A percentile compares a stretch with the other conserved stretches of the same genome.
These are phyloP conservation scores for Apostichopus leukothele DNA, from an alignment of 53 echinoderm and acorn worm genomes.

Conservation along the genomic window DNA sequence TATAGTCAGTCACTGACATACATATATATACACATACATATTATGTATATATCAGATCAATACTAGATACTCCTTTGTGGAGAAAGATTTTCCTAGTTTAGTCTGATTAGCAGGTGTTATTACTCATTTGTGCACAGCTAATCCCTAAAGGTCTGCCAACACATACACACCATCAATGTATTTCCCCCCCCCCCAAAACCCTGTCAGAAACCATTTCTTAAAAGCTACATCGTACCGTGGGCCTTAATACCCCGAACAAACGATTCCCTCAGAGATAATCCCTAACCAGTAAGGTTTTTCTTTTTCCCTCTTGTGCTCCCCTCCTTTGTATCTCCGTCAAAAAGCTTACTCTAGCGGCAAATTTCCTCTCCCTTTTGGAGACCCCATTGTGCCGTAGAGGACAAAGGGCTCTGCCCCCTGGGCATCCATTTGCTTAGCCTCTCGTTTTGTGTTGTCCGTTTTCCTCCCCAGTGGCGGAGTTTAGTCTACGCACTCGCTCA, in stretches of 20 bases:
- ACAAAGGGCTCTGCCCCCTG: constrained; percentile 13
- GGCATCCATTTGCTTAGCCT: constrained; percentile 16
- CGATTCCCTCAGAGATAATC: constrained; percentile 22
- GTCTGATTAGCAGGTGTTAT: constrained; percentile 32
- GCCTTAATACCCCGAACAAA: neutral
- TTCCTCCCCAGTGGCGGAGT: neutral
- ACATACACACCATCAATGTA: neutral
- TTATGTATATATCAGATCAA: no score
- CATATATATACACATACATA: neutral
- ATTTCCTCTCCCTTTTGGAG: constrained; percentile 5
- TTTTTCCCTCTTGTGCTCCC: neutral
- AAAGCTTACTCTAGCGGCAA: constrained; percentile 32
- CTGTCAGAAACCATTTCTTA: constrained; percentile 14
- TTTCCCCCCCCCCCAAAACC: neutral
- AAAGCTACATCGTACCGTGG: neutral
- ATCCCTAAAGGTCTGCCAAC: constrained; percentile 2
- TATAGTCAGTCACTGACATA: neutral
- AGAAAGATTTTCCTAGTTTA: neutral
- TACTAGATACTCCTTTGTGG: neutral
- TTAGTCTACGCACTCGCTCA: constrained; percentile 2
- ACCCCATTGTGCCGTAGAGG: no score
- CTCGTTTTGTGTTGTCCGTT: neutral
- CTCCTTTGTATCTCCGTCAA: neutral
- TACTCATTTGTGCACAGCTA: constrained; percentile 24
- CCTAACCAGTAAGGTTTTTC: neutral